Evolutionary conservation across 2,113 vertebrate genomes (phyloP).

Genomic region (Gopherus flavomarginatus): DNA sequence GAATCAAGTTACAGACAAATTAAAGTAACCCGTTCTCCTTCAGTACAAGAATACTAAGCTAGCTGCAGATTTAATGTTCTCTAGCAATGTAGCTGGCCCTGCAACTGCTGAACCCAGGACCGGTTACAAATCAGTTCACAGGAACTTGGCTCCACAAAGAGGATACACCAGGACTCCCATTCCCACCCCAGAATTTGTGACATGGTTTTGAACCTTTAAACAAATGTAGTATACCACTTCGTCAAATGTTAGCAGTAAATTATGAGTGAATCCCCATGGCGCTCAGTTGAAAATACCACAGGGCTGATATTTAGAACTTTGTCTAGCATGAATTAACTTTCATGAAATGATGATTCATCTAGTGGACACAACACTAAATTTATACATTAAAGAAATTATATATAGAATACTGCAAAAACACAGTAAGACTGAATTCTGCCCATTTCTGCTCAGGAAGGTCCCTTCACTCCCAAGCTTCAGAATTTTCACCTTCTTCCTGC

Average conservation of each 20-base stretch:
- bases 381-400: conserved; percentile 82
- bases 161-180: conserved; percentile 3
- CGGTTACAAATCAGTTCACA: neutral
- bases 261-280: conserved; percentile 29
- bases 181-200: conserved; percentile 24
- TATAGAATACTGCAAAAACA: conserved; percentile 95
- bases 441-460: conserved; percentile 81
- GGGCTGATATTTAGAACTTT: conserved; percentile 42
- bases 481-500: conserved; percentile 68
- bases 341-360: conserved; percentile 78
- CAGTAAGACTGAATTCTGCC: conserved; percentile 89
- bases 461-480: conserved; percentile 80
- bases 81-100: neutral
- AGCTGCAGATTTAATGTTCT: conserved; percentile 34
- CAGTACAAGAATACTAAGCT: neutral
- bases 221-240: conserved; percentile 56
- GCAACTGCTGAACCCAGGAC: neutral
- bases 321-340: conserved; percentile 63
- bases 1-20: conserved; percentile 40
- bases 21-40: conserved; percentile 32
- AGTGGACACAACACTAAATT: conserved; percentile 78
- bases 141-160: conserved; percentile 2
- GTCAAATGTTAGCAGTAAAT: conserved; percentile 48
- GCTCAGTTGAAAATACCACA: neutral
- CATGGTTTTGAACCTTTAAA: conserved; percentile 52